phyloP scores from a whole-genome alignment of 2,888 invertebrate genomes.

The Amorpha juglandis region DNA sequence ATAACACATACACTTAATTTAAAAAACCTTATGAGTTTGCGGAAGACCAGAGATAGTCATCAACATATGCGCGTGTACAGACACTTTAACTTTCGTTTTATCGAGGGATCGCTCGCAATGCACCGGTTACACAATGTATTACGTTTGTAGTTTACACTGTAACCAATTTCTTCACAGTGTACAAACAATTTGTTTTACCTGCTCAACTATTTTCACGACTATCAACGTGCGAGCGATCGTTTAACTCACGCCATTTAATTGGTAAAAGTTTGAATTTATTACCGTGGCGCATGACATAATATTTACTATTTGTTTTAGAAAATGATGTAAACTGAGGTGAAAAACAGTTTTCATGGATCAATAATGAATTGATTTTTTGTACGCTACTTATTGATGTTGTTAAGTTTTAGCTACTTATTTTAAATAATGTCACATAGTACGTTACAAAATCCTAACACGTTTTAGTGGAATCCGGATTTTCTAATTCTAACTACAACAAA shows the following conservation, averaged over 20 bases:
- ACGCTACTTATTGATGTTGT: not conserved
- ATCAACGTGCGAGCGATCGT: not conserved
- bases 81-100: conserved; percentile 36
- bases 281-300: conserved; percentile 25
- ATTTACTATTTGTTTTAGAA: not conserved
- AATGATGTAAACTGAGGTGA: not conserved
- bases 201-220: conserved; percentile 16
- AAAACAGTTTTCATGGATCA: not conserved
- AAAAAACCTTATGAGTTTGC: conserved; percentile 31
- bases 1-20: conserved; percentile 16
- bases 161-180: conserved; percentile 29
- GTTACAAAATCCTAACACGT: conserved; percentile 17
- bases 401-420: not conserved
- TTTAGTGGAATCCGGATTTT: conserved; percentile 12
- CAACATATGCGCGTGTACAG: conserved; percentile 31
- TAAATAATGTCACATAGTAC: not conserved
- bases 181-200: conserved; percentile 27
- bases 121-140: conserved; percentile 44
- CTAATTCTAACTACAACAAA: conserved; percentile 12
- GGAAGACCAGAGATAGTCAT: conserved; percentile 41
- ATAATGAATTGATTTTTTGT: not conserved
- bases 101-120: conserved; percentile 36
- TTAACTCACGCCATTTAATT: conserved; percentile 19
- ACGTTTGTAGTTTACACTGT: conserved; percentile 34
- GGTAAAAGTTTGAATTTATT: conserved; percentile 28